phyloP scores from a whole-genome alignment of 2,888 invertebrate genomes.

The Hypercompe scribonia region DNA sequence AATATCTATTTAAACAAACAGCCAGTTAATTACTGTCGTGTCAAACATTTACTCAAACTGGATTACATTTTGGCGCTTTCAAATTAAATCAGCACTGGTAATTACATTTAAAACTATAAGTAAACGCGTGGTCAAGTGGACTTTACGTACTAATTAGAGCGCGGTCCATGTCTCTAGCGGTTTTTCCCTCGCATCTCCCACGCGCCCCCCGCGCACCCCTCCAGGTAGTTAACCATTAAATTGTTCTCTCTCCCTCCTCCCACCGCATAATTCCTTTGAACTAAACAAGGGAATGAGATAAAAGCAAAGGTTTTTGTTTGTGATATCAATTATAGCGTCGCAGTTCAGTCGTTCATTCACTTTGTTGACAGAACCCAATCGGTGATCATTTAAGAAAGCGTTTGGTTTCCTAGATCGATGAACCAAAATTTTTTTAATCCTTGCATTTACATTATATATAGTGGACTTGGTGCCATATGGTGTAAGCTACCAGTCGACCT shows the following conservation, averaged over 20 bases:
- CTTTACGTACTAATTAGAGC: conserved; percentile 20
- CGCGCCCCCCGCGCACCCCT: not conserved
- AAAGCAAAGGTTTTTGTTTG: conserved; percentile 38
- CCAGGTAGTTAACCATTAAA: conserved; percentile 42
- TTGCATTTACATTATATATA: not conserved
- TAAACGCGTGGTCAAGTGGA: conserved; percentile 16
- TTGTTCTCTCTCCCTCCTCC: conserved; percentile 21
- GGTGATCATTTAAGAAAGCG: conserved; percentile 18
- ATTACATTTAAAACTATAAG: conserved; percentile 14
- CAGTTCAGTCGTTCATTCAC: conserved; percentile 42
- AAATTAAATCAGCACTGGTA: conserved; percentile 3
- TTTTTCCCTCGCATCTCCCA: not conserved
- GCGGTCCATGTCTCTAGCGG: conserved; percentile 15
- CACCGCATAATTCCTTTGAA: conserved; percentile 30
- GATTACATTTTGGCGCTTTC: not conserved
- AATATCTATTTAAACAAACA: not conserved
- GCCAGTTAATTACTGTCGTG: not conserved
- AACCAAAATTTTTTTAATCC: not conserved
- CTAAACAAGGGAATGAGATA: conserved; percentile 31
- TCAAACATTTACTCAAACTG: not conserved
- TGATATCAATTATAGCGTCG: conserved; percentile 53
- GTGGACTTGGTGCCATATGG: not conserved
- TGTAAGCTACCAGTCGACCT: not conserved
- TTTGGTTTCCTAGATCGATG: not conserved
- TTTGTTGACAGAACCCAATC: not conserved